Evolutionary conservation across 35 echinoderm and acorn worm species (phyloP), one percentile per base, ranked within the genome.

Genomic region (Lytechinus variegatus): DNA sequence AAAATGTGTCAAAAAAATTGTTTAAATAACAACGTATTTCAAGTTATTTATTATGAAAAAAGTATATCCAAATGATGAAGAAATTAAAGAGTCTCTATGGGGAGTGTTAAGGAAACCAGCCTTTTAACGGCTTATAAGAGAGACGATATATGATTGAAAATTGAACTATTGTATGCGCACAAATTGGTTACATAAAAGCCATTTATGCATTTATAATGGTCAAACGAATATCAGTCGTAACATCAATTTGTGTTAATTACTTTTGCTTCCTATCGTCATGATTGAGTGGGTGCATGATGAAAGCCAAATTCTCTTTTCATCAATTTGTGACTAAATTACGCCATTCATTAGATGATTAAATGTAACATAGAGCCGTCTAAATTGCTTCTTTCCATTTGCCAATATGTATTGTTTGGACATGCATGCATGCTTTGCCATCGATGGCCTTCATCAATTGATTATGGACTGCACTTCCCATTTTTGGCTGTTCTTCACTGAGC

Each of bases 181-280:
- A 71, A 71, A 71, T 58, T 79, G 66, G 6, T 79, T 79, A 79
- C 21, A 79, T 79, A 24, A 24, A 79, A 79, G 66, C 16, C 16
- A 79, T 24, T 79, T 79, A 24, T 24, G 19, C 66, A n/a, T 79
- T 79, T 79, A 16, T 24, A 24, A 19, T 24, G n/a, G 66, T 44
- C 66, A 79, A 16, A 79, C 4, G 19, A 79, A 79, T 79, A 79
- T 79, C 66, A 79, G 66, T 79, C 21, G 66, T 79, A 79, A 79
- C 66, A 79, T 79, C 66, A 79, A 79, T 79, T 79, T 79, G 66
- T 79, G 66, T 24, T 79, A 79, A 79, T 79, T 79, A 24, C 66
- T 24, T 79, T 79, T 2, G 21, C 16, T 79, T 24, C 16, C 16
- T 79, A 79, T 79, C 66, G 19, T 79, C 19, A 79, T 79, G 66